Conservation (phyloP, 1,140 invertebrate genomes). For the Meloidogyne hapla region DNA sequence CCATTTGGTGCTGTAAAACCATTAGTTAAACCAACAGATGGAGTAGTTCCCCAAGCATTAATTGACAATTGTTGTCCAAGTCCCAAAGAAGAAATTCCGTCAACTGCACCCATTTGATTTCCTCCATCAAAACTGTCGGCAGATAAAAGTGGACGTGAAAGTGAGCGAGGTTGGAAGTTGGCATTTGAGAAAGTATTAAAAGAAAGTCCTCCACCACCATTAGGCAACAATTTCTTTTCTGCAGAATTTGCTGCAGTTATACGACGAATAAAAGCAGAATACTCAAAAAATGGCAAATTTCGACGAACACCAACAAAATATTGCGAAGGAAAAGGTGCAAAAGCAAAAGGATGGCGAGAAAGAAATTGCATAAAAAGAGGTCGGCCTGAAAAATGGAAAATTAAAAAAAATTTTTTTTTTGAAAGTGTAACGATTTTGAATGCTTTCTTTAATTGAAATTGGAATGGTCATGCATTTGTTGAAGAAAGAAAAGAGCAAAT, state of each 20-base stretch:
- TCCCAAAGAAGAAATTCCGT: neutral
- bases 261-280: conserved; percentile 54
- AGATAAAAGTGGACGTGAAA: conserved; percentile 13
- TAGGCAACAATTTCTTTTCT: neutral
- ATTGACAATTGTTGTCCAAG: conserved; percentile 10
- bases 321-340: conserved; percentile 61
- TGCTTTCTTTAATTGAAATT: conserved; percentile 38
- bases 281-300: conserved; percentile 61
- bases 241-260: conserved; percentile 21
- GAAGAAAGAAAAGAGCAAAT: conserved; percentile 58
- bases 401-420: conserved; percentile 18
- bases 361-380: conserved; percentile 21
- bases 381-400: conserved; percentile 34
- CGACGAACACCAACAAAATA: conserved; percentile 61
- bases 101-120: neutral
- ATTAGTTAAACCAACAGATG: neutral
- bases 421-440: conserved; percentile 56
- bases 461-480: conserved; percentile 45
- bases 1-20: neutral
- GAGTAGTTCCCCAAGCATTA: neutral
- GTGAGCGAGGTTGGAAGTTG: conserved; percentile 15
- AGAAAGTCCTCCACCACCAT: neutral
- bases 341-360: conserved; percentile 45
- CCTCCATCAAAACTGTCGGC: conserved; percentile 24
- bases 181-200: neutral